These are phyloP conservation scores for Ophonus ardosiacus DNA, from an alignment of 2,888 invertebrate genomes.

Conservation along the genomic window DNA sequence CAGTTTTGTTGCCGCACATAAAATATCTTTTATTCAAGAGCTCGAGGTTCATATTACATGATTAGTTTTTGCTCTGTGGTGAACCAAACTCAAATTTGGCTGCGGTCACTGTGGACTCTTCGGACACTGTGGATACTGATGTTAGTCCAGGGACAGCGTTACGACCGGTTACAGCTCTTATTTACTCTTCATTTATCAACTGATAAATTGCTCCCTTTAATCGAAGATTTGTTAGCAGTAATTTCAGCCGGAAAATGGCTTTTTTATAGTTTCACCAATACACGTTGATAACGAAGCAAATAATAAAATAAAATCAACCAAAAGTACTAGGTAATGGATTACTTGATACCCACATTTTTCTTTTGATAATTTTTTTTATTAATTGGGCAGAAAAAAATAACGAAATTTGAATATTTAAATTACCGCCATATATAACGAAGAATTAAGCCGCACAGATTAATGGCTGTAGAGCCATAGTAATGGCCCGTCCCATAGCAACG, in stretches of 20 bases:
- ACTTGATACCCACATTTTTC: too few relatives aligned
- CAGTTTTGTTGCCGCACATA: conserved; percentile 71
- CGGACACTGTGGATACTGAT: too few relatives aligned
- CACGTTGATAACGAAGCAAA: too few relatives aligned
- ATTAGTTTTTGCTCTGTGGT: conserved; percentile 70
- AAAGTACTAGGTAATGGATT: too few relatives aligned
- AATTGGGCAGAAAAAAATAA: too few relatives aligned
- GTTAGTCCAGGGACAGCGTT: not conserved
- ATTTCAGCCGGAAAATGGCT: not conserved
- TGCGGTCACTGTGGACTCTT: not conserved
- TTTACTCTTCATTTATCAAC: not conserved
- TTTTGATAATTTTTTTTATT: too few relatives aligned
- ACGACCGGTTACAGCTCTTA: not conserved
- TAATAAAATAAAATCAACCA: too few relatives aligned
- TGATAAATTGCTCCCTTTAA: not conserved
- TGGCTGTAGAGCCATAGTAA: too few relatives aligned
- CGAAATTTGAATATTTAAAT: too few relatives aligned
- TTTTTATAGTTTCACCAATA: not conserved
- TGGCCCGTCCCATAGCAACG: too few relatives aligned
- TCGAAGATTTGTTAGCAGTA: not conserved
- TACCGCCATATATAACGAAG: too few relatives aligned
- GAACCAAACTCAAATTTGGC: conserved; percentile 1
- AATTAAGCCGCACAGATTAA: too few relatives aligned
- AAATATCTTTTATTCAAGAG: conserved; percentile 73
- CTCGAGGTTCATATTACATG: conserved; percentile 68